phyloP scores from a whole-genome alignment of 2,888 invertebrate species.

The Eristalis tenax region DNA sequence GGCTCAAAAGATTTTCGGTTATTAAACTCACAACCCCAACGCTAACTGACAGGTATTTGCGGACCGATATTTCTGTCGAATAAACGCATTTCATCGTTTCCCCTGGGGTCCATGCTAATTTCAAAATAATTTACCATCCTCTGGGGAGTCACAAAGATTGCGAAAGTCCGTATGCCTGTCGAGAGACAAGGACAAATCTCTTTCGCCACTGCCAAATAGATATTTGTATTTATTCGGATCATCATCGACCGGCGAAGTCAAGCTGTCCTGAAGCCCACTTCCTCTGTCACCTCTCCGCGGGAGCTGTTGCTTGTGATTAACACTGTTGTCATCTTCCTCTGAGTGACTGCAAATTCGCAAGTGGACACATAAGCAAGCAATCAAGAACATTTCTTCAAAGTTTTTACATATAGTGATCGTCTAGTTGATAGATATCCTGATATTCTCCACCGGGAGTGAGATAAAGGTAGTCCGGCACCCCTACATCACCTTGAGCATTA shows the following conservation, averaged over 20 bases:
- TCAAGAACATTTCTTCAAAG: neutral
- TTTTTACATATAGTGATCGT: slow-evolving; percentile 63
- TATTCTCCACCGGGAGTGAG: slow-evolving; percentile 28
- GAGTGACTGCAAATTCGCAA: slow-evolving; percentile 26
- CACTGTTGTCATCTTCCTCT: slow-evolving; percentile 55
- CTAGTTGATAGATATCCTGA: slow-evolving; percentile 47
- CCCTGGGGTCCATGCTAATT: neutral
- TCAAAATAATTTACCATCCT: slow-evolving; percentile 76
- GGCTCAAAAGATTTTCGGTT: slow-evolving; percentile 94
- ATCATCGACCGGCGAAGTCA: slow-evolving; percentile 73
- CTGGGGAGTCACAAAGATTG: slow-evolving; percentile 79
- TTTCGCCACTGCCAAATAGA: slow-evolving; percentile 75
- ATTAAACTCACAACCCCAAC: slow-evolving; percentile 92
- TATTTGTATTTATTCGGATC: slow-evolving; percentile 76
- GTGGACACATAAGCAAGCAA: neutral
- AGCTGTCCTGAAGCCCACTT: slow-evolving; percentile 74
- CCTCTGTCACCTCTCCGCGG: slow-evolving; percentile 37
- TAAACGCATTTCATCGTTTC: neutral
- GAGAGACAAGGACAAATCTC: slow-evolving; percentile 79
- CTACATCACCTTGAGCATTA: slow-evolving; percentile 12
- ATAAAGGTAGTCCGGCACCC: slow-evolving; percentile 17
- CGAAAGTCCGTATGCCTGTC: slow-evolving; percentile 78
- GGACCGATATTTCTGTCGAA: slow-evolving; percentile 82
- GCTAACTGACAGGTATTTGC: slow-evolving; percentile 89
- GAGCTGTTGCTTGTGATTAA: slow-evolving; percentile 58